Percentiles rank a stretch among this genome's conserved stretches.
Evolutionary conservation across 2,113 vertebrate species (phyloP).

Genomic region (Crotophaga sulcirostris): DNA sequence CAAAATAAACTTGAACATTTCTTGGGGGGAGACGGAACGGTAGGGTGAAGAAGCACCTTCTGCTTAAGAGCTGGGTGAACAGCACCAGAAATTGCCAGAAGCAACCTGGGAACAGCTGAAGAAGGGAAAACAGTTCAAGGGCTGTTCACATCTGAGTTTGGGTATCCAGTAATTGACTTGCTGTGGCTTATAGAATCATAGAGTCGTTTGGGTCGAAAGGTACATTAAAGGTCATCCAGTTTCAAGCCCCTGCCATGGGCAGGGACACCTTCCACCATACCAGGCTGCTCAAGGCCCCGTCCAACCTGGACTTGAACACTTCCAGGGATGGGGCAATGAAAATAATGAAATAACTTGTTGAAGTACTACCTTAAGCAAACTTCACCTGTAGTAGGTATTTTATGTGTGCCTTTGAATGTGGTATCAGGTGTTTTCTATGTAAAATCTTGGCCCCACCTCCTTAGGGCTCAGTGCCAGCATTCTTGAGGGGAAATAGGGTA

Average conservation of each 20-base stretch:
- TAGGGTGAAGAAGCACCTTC: fast-evolving
- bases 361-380: not conserved
- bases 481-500: not conserved
- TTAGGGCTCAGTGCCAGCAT: not conserved
- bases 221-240: no score
- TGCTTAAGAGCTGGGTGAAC: not conserved
- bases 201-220: no score
- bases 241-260: no score
- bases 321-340: not conserved
- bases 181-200: not conserved
- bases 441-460: not conserved
- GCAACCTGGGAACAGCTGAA: not conserved
- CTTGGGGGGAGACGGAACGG: not conserved
- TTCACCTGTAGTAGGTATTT: not conserved
- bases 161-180: fast-evolving
- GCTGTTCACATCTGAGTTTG: not conserved
- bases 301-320: no score
- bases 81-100: not conserved
- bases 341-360: not conserved
- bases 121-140: not conserved
- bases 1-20: not conserved
- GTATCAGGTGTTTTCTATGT: not conserved
- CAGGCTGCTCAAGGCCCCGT: no score
- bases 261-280: no score
- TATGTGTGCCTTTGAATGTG: not conserved